phyloP scores from a whole-genome alignment of 2,113 vertebrate genomes.

The Todiramphus saurophagus region DNA sequence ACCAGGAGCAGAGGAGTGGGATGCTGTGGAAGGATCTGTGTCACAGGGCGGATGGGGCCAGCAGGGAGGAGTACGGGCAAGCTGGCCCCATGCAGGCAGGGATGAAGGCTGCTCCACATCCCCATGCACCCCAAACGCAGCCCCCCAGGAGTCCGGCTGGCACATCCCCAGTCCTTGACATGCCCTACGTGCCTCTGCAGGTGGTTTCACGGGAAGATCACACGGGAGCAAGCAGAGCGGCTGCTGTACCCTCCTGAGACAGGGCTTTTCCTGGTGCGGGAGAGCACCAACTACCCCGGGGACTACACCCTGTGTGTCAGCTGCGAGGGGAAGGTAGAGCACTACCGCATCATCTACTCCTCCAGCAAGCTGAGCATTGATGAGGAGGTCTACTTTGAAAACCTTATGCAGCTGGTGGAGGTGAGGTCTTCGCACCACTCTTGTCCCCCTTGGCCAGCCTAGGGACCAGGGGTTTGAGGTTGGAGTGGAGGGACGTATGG shows the following conservation, averaged over 20 bases:
- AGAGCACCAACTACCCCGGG: slow-evolving; percentile 97
- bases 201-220: slow-evolving; percentile 99
- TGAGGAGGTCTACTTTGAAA: slow-evolving; percentile 91
- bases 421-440: slow-evolving; percentile 57
- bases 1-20: background rate
- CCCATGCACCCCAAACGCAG: fast-evolving
- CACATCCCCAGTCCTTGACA: fast-evolving
- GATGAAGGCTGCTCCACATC: fast-evolving
- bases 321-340: slow-evolving; percentile 96
- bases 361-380: slow-evolving; percentile 94
- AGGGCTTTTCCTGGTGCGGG: slow-evolving; percentile 92
- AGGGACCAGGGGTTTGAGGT: background rate
- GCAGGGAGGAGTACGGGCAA: fast-evolving
- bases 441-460: too few species aligned
- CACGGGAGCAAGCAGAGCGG: slow-evolving; percentile 88
- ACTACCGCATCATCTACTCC: slow-evolving; percentile 95
- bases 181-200: slow-evolving; percentile 24
- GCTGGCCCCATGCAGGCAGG: fast-evolving
- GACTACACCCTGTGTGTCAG: slow-evolving; percentile 98
- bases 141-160: fast-evolving
- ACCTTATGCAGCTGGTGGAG: slow-evolving; percentile 99
- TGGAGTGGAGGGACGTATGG: fast-evolving
- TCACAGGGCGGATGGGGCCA: fast-evolving
- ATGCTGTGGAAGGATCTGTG: fast-evolving
- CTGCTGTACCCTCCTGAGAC: slow-evolving; percentile 89